Base-by-base conservation (phyloP, 2,113 vertebrate species). In the mouse (Mus musculus) region DNA sequence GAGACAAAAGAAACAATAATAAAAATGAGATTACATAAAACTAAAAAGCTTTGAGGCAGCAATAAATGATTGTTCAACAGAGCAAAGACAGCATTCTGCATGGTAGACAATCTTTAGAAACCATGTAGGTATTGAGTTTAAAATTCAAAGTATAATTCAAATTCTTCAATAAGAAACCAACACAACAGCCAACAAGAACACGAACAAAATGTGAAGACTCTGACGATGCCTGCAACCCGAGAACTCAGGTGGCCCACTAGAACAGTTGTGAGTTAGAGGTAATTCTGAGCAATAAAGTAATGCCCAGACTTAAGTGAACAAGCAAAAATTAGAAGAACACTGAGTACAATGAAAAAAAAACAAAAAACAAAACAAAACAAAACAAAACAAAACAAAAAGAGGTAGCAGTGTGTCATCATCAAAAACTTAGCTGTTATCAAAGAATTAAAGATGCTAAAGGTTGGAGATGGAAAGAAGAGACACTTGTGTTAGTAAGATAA, bases 401-500 rank as follows among this genome's bases (percentile, higher is more conserved):
- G 7, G 30, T 69, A 69, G 30, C 71, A 42, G 39, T 84, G 6
- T 84, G 3, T 28, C 24, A 42, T 28, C 39, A 42, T 12, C n/a
- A 63, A 19, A 42, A 28, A 9, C 7, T 28, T 63, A 14, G 4
- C 1, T 42, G 6, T 28, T 26, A 63, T 30, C 30, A 42, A 39
- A 39, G 12, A 42, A 61, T 76, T 33, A 46, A 76, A 46, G 39
- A 76, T 30, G 5, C 24, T 75, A 12, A 28, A 26, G 14, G 26
- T 30, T 82, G 28, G 36, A 39, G 22, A 39, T 26, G 54, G 33
- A 19, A 13, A 24, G 54, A 56, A 77, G 36, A 24, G 54, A 14
- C 12, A n/a, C 19, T 24, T 6, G 2, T 1, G 1, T 24, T 36
- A n/a, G 7, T n/a, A 36, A 11, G 4, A 33, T 6, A 56, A 5